Base-by-base conservation (phyloP, 2,113 vertebrate species). In the Misgurnus anguillicaudatus region DNA sequence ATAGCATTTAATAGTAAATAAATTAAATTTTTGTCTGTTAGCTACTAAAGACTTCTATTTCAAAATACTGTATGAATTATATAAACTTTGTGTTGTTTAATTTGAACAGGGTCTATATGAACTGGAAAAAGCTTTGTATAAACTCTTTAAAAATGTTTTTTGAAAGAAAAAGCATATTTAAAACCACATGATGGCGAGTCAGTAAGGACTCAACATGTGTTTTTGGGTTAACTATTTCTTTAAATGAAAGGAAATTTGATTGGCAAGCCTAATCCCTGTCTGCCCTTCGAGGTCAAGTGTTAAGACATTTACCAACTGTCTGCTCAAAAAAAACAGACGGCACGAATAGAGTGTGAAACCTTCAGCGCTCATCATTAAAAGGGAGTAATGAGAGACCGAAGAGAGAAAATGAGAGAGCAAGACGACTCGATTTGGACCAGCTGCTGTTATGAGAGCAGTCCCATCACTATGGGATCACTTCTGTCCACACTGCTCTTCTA, bases 321-420 rank as follows among this genome's bases (percentile, higher is more conserved):
- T 62, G 57, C 41, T 48, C 57, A 38, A 42, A 16, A 31, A n/a
- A 51, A 41, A 21, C 38, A 80, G 69, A 75, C 17, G 31, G 51
- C 16, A 45, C 14, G 57, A 11, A 48, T 38, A 39, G 17, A 38
- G 47, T 45, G 48, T 36, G 60, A 89, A 89, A 86, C 87, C 85
- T 86, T 89, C 85, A 80, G 77, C 86, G 60, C 61, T 81, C 66
- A 83, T 90, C 85, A 90, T 90, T 90, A 90, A 84, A 87, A 84
- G 75, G 81, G 75, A 86, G 82, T 90, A 90, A 91, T 89, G 84
- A 89, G 87, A 87, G 86, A 84, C 76, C n/a, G 75, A 70, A 85
- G 83, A 82, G 57, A 75, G 31, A 45, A 57, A 47, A 61, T 61
- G 65, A 82, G 53, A 47, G 71, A 31, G 45, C 24, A 63, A 82